A percentile compares a stretch with the other conserved stretches of the same genome.
These are phyloP conservation scores for Eulemur rufifrons DNA, from an alignment of 2,113 vertebrate genomes.

Conservation along the genomic window DNA sequence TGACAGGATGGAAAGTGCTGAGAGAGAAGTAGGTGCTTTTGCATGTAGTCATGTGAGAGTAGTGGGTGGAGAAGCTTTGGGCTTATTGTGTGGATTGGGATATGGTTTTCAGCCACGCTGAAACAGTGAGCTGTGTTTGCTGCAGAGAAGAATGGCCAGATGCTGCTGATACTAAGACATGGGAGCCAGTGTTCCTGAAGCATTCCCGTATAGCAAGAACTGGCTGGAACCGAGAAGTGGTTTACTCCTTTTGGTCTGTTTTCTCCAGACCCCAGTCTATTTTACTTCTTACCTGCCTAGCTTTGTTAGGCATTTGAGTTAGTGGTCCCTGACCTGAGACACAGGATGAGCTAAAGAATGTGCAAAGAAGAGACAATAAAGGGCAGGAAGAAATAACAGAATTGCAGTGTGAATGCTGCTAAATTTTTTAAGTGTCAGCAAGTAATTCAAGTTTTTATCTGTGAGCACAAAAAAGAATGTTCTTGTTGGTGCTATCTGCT, in stretches of 20 bases:
- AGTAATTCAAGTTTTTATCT: conserved; percentile 45
- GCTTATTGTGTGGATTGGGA: background rate
- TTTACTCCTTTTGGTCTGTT: background rate
- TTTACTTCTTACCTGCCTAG: background rate
- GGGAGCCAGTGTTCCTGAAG: background rate
- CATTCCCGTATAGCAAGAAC: background rate
- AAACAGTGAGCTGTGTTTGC: background rate
- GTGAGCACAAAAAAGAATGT: conserved; percentile 1
- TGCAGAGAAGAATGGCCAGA: background rate
- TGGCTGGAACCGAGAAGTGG: background rate
- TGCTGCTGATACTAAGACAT: background rate
- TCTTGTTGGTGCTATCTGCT: background rate
- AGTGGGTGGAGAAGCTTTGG: background rate
- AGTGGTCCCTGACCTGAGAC: background rate
- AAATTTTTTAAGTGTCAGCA: background rate
- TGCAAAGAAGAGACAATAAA: background rate
- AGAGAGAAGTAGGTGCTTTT: background rate
- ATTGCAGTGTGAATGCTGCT: background rate
- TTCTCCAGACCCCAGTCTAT: background rate
- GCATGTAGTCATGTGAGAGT: background rate
- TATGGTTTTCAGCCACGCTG: background rate
- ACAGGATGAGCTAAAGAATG: background rate
- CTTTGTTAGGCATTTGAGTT: conserved; percentile 1
- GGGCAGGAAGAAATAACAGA: conserved; percentile 13
- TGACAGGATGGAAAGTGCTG: background rate